Conservation (phyloP, 2,113 vertebrate species). For the Bos indicus region DNA sequence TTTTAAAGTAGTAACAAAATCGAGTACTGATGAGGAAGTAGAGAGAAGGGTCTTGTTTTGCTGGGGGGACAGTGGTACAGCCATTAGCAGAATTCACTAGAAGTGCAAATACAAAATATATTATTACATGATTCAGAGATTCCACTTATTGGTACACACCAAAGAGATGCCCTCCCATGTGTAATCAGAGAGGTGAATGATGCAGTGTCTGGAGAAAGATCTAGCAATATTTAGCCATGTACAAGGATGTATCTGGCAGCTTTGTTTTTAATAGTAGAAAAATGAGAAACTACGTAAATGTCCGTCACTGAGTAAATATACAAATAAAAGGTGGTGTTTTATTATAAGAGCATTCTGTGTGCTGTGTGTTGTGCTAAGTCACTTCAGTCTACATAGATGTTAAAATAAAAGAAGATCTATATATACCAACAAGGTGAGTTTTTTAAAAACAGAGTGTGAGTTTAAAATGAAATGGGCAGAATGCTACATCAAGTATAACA, state of each 20-base stretch:
- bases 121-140: not conserved
- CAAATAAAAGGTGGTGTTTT: not conserved
- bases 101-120: not conserved
- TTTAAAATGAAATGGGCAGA: not conserved
- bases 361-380: not conserved
- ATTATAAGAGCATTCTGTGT: not conserved
- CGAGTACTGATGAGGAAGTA: not conserved
- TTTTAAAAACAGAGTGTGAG: not conserved
- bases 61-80: not conserved
- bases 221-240: not conserved
- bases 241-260: not conserved
- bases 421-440: not conserved
- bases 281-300: not conserved
- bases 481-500: not conserved
- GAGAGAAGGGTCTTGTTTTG: not conserved
- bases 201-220: not conserved
- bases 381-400: not conserved
- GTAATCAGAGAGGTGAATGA: not conserved
- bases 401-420: not conserved
- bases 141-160: not conserved
- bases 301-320: not conserved
- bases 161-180: not conserved
- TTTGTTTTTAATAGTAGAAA: not conserved
- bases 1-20: not conserved
- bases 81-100: not conserved